These are phyloP conservation scores for Poeciliopsis turneri DNA, from an alignment of 2,797 vertebrate genomes.

Conservation along the genomic window DNA sequence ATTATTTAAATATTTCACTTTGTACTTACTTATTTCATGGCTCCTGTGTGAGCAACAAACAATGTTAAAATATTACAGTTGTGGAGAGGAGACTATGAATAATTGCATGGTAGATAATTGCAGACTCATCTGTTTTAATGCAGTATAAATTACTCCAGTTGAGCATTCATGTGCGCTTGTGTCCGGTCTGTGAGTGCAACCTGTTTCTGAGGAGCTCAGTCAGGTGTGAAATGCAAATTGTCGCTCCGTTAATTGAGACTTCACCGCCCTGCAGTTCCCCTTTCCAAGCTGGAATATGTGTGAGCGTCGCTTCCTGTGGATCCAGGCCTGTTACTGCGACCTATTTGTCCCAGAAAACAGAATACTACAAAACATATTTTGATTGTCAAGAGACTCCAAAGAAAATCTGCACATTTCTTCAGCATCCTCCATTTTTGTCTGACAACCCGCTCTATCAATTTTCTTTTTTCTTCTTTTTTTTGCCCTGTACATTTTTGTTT, in stretches of 20 bases:
- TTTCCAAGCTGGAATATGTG: neutral
- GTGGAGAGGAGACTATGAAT: neutral
- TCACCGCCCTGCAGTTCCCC: conserved; percentile 5
- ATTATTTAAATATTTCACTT: too few species aligned
- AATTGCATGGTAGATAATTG: neutral
- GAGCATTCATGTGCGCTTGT: neutral
- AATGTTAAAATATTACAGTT: neutral
- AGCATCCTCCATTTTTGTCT: neutral
- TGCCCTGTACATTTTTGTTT: too few species aligned
- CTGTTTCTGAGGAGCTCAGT: conserved; percentile 14
- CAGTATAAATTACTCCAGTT: neutral
- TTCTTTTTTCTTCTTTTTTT: too few species aligned
- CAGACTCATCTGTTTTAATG: neutral
- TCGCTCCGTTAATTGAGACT: conserved; percentile 36
- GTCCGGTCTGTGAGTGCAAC: neutral
- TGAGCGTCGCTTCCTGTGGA: neutral
- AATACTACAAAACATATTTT: conserved; percentile 1
- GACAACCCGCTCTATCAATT: neutral
- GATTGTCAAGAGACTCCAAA: neutral
- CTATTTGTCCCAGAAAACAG: conserved; percentile 3
- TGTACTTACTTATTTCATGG: too few species aligned
- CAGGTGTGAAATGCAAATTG: conserved; percentile 33
- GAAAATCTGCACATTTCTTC: neutral
- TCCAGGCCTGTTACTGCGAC: conserved; percentile 8
- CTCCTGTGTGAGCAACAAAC: too few species aligned